Percentiles rank a stretch among this genome's conserved stretches.
phyloP scores from a whole-genome alignment of 2,113 vertebrate species.

The Scomber japonicus region DNA sequence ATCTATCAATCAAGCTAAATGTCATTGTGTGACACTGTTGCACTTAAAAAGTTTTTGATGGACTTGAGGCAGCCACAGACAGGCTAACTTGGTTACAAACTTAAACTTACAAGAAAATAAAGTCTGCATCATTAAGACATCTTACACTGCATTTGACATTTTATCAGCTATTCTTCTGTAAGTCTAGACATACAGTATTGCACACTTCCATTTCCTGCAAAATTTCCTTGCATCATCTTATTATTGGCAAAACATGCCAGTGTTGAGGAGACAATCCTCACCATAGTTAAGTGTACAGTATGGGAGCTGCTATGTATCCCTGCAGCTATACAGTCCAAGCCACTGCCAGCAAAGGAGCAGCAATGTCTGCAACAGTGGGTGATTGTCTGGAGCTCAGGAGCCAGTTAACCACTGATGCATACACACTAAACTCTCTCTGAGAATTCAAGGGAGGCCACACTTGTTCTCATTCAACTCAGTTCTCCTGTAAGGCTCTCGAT shows the following conservation, averaged over 20 bases:
- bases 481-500: slow-evolving; percentile 57
- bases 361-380: slow-evolving; percentile 68
- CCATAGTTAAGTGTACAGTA: slow-evolving; percentile 30
- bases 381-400: slow-evolving; percentile 74
- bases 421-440: slow-evolving; percentile 65
- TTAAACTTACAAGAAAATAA: neutral
- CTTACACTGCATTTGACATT: neutral
- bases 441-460: slow-evolving; percentile 64
- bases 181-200: neutral
- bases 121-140: neutral
- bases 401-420: slow-evolving; percentile 76
- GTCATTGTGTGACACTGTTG: too few relatives aligned
- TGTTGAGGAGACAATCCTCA: slow-evolving; percentile 19
- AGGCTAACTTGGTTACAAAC: neutral
- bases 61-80: neutral
- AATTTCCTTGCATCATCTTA: neutral
- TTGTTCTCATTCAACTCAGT: slow-evolving; percentile 47
- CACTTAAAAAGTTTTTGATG: neutral
- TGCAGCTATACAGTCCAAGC: slow-evolving; percentile 34
- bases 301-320: slow-evolving; percentile 4
- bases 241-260: neutral
- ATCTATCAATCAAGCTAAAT: neutral
- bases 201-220: neutral
- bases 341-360: slow-evolving; percentile 55
- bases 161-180: neutral